Evolutionary conservation across 1,140 invertebrate genomes (phyloP).

Genomic region (Trachymyrmex cornetzi): DNA sequence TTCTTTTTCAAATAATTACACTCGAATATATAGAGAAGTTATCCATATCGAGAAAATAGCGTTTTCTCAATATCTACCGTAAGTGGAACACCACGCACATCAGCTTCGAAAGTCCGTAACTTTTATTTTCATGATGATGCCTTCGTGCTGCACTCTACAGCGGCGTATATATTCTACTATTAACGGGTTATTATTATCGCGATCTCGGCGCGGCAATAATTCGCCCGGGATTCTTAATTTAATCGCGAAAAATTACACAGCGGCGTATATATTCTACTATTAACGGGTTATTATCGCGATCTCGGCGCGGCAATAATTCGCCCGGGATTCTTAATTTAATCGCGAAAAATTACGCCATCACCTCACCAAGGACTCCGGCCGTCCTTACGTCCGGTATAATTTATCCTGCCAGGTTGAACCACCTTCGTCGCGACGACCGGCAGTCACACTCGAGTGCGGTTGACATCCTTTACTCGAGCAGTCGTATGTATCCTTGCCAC

Average conservation of each 20-base stretch:
- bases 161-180: conserved; percentile 5
- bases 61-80: neutral
- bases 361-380: conserved; percentile 50
- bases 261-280: conserved; percentile 5
- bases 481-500: conserved; percentile 43
- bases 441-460: conserved; percentile 74
- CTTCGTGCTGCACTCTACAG: neutral
- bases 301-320: neutral
- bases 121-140: conserved; percentile 33
- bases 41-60: neutral
- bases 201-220: neutral
- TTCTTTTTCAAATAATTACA: neutral
- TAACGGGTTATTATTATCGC: conserved; percentile 44
- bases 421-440: conserved; percentile 64
- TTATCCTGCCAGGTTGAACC: conserved; percentile 68
- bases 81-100: neutral
- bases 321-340: neutral
- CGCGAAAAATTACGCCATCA: conserved; percentile 46
- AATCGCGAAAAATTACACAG: neutral
- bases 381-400: conserved; percentile 67
- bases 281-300: conserved; percentile 42
- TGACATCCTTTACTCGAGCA: conserved; percentile 69
- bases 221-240: neutral
- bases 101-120: neutral
- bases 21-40: neutral